Conservation (phyloP, 2,888 invertebrate species). For the Drosophila robusta region DNA sequence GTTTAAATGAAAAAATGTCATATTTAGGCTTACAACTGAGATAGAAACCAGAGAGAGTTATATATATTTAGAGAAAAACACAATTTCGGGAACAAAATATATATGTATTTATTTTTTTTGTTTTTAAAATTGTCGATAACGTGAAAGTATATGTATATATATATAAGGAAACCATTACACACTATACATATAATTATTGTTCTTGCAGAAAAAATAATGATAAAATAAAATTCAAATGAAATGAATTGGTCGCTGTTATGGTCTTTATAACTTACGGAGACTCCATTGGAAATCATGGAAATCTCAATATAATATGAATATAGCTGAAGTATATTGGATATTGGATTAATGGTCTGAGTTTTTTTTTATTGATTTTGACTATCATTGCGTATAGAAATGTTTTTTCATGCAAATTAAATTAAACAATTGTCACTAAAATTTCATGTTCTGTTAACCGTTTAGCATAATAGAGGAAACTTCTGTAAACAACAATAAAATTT, state of each 20-base stretch:
- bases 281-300: not conserved
- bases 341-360: no score
- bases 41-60: slow-evolving; percentile 46
- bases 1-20: slow-evolving; percentile 66
- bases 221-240: slow-evolving; percentile 41
- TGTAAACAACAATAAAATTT: not conserved
- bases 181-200: slow-evolving; percentile 64
- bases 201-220: slow-evolving; percentile 64
- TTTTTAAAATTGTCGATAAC: slow-evolving; percentile 70
- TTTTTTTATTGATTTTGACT: no score
- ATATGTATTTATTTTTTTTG: slow-evolving; percentile 74
- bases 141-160: slow-evolving; percentile 41
- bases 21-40: slow-evolving; percentile 77
- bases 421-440: not conserved
- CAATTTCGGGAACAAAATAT: slow-evolving; percentile 83
- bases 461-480: not conserved
- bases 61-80: slow-evolving; percentile 37
- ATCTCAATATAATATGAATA: no score
- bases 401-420: not conserved
- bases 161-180: slow-evolving; percentile 46
- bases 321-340: no score
- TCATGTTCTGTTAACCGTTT: not conserved
- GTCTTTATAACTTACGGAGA: no score
- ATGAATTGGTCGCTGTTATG: slow-evolving; percentile 1
- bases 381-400: no score